phyloP scores from a whole-genome alignment of 2,113 vertebrate species.

The Apodemus speciosus region DNA sequence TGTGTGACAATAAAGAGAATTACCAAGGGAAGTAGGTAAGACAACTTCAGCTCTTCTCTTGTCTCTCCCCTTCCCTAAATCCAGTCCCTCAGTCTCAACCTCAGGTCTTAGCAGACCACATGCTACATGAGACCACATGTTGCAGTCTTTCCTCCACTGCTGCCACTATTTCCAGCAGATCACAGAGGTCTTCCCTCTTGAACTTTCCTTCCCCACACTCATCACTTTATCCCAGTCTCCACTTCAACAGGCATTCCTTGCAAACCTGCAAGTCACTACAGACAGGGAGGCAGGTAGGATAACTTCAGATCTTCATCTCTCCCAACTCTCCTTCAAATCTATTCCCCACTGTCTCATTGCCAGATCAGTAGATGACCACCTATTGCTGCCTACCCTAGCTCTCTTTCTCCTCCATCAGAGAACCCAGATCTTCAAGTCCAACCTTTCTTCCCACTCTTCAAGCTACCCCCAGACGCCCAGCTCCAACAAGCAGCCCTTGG shows the following conservation, averaged over 20 bases:
- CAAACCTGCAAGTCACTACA: too few species aligned
- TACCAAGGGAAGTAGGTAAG: not conserved
- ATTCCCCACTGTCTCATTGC: not conserved
- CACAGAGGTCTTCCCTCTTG: not conserved
- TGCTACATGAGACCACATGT: not conserved
- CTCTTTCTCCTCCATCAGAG: not conserved
- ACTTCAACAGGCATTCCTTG: not conserved
- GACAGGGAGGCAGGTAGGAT: not conserved
- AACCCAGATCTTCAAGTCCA: not conserved
- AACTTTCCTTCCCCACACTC: not conserved
- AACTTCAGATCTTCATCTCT: not conserved
- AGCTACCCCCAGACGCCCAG: not conserved
- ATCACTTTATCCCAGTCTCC: not conserved
- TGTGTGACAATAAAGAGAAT: not conserved
- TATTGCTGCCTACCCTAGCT: too few species aligned
- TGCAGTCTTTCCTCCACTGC: not conserved
- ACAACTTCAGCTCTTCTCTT: not conserved
- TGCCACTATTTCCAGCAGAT: not conserved
- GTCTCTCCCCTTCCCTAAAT: not conserved
- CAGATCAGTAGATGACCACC: not conserved
- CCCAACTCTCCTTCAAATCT: not conserved
- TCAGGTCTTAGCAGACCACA: not conserved
- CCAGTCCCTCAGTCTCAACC: not conserved
- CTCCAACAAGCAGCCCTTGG: not conserved
- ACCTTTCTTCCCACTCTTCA: not conserved